phyloP scores from a whole-genome alignment of 1,140 invertebrate species.

The Leptinotarsa texana region DNA sequence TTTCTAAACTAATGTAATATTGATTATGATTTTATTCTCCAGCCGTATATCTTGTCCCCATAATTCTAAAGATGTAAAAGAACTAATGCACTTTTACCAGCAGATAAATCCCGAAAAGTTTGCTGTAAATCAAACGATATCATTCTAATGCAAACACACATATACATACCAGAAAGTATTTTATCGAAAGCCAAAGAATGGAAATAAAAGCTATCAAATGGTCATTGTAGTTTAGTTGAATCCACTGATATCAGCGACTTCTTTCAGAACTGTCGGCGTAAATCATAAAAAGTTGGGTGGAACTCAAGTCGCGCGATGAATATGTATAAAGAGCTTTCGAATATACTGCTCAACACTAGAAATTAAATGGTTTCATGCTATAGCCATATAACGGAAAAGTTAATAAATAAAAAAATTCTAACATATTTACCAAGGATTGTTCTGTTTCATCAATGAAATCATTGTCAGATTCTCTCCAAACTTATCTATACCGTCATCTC shows the following conservation, averaged over 20 bases:
- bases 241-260: slow-evolving; percentile 1
- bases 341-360: not conserved
- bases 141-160: slow-evolving; percentile 2
- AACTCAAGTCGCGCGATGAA: not conserved
- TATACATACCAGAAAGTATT: slow-evolving; percentile 1
- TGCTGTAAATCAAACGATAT: not conserved
- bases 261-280: not conserved
- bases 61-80: too few species aligned
- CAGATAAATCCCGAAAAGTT: not conserved
- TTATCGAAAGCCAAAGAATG: not conserved
- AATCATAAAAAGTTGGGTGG: not conserved
- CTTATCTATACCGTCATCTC: too few species aligned
- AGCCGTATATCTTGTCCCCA: too few species aligned
- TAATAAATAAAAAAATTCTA: too few species aligned
- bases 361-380: not conserved
- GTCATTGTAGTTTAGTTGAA: slow-evolving; percentile 3
- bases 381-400: too few species aligned
- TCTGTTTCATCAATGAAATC: too few species aligned
- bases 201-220: not conserved
- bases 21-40: too few species aligned
- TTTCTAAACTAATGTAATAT: too few species aligned
- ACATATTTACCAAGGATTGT: too few species aligned
- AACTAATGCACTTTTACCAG: too few species aligned
- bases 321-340: not conserved
- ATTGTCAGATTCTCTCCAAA: too few species aligned